These are phyloP conservation scores for Drosophila aff. DNA, from an alignment of 1,140 invertebrate species.

Conservation along the genomic window DNA sequence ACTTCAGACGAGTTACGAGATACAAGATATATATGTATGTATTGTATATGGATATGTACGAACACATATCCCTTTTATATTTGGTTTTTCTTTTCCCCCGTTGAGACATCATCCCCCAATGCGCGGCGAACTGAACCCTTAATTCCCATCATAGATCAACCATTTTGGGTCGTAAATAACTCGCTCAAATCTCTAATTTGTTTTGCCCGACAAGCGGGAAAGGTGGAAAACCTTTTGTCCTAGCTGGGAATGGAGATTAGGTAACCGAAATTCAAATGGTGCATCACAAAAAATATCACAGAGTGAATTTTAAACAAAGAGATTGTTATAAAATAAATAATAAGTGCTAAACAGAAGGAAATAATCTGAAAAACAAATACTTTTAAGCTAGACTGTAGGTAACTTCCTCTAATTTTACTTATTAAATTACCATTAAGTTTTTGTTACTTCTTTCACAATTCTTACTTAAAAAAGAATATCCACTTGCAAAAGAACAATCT, in stretches of 20 bases:
- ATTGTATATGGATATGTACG: neutral
- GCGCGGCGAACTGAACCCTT: slow-evolving; percentile 60
- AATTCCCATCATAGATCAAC: slow-evolving; percentile 80
- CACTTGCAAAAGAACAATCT: neutral
- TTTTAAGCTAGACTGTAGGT: neutral
- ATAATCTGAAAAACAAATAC: accelerated
- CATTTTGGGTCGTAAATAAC: slow-evolving; percentile 79
- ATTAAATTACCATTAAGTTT: neutral
- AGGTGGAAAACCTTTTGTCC: slow-evolving; percentile 73
- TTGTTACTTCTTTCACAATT: neutral
- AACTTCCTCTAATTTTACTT: neutral
- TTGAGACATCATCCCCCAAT: slow-evolving; percentile 30
- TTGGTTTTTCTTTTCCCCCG: neutral
- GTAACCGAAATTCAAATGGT: slow-evolving; percentile 6
- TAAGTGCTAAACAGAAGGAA: neutral
- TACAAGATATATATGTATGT: slow-evolving; percentile 9
- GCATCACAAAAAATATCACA: neutral
- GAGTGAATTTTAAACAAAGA: neutral
- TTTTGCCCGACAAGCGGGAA: slow-evolving; percentile 72
- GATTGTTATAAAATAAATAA: neutral
- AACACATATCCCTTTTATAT: slow-evolving; percentile 17
- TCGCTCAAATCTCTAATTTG: slow-evolving; percentile 81
- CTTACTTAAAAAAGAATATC: neutral
- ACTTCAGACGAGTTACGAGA: slow-evolving; percentile 29
- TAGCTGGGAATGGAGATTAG: slow-evolving; percentile 37